Conservation (phyloP, 2,888 invertebrate species). For the Fissipunctia ypsillon region DNA sequence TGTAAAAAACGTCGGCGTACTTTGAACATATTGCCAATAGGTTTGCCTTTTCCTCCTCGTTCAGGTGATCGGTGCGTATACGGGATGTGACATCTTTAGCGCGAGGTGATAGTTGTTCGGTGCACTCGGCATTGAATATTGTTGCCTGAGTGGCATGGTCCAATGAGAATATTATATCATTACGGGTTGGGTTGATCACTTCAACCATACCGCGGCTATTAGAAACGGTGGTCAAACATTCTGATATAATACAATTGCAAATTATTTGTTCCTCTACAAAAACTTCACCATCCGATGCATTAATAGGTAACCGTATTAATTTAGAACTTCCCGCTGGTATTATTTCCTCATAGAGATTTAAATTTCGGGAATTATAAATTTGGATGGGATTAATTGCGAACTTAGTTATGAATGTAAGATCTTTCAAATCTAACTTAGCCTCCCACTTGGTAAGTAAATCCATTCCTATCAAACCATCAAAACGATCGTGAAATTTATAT, state of each 20-base stretch:
- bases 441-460: not conserved
- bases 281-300: not conserved
- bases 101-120: not conserved
- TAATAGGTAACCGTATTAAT: not conserved
- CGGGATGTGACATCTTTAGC: conserved; percentile 1
- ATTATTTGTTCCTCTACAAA: not conserved
- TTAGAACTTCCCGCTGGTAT: not conserved
- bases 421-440: not conserved
- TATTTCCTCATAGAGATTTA: not conserved
- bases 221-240: not conserved
- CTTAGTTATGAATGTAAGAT: not conserved
- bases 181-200: not conserved
- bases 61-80: not conserved
- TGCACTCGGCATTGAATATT: not conserved
- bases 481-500: not conserved
- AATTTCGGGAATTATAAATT: not conserved
- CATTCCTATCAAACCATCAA: not conserved
- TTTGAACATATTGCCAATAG: not conserved
- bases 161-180: not conserved
- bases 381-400: not conserved
- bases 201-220: not conserved
- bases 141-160: not conserved
- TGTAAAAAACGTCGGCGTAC: too few species aligned
- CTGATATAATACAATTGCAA: not conserved
- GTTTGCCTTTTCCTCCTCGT: not conserved